phyloP scores from a whole-genome alignment of 2,888 invertebrate genomes.

The Tipula unca region DNA sequence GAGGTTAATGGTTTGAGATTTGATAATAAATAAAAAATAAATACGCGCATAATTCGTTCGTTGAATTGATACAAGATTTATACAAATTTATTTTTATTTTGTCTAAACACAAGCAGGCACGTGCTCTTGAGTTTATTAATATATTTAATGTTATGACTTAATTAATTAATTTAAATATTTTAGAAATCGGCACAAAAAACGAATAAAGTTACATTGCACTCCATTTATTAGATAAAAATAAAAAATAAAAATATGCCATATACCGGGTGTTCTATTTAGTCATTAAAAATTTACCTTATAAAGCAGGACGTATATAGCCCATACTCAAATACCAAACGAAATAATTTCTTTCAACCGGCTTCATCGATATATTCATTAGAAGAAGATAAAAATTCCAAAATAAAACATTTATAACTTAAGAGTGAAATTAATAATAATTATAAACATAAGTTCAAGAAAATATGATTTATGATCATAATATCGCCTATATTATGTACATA shows the following conservation, averaged over 20 bases:
- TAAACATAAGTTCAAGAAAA: background rate
- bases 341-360: background rate
- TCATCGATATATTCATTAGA: background rate
- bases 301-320: too few relatives aligned
- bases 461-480: slow-evolving; percentile 8
- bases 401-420: slow-evolving; percentile 2
- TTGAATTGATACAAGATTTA: background rate
- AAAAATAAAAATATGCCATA: background rate
- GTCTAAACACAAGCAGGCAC: background rate
- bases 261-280: background rate
- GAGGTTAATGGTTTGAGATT: slow-evolving; percentile 4
- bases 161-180: background rate
- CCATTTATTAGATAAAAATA: background rate
- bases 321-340: background rate
- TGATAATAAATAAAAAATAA: background rate
- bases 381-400: background rate
- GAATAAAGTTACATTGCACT: too few relatives aligned
- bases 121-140: background rate
- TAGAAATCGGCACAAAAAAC: too few relatives aligned
- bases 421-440: background rate
- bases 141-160: background rate
- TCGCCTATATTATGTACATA: background rate
- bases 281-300: too few relatives aligned
- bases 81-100: background rate
- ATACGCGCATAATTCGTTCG: background rate